phyloP scores from a whole-genome alignment of 2,113 vertebrate species.

The Larimichthys crocea region DNA sequence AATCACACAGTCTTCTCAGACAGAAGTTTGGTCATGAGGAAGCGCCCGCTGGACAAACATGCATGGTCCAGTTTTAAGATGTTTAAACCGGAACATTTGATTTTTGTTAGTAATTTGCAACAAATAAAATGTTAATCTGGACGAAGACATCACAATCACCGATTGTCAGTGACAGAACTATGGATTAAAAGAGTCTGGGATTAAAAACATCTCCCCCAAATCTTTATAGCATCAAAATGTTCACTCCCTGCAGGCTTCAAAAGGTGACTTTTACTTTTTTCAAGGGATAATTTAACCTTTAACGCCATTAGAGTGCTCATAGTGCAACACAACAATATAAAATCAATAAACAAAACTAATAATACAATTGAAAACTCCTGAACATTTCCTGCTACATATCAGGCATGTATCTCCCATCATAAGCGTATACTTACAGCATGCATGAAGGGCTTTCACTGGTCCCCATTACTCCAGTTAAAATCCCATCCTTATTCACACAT shows the following conservation, averaged over 20 bases:
- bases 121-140: background rate
- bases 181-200: background rate
- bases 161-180: constrained; percentile 18
- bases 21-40: constrained; percentile 18
- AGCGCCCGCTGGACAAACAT: background rate
- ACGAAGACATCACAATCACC: constrained; percentile 1
- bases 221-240: background rate
- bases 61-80: background rate
- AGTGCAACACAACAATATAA: constrained; percentile 51
- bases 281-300: background rate
- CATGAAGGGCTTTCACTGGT: constrained; percentile 50
- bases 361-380: background rate
- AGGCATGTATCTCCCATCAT: constrained; percentile 34
- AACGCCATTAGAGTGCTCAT: constrained; percentile 26
- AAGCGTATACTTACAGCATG: constrained; percentile 61
- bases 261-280: background rate
- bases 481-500: constrained; percentile 47
- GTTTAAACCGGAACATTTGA: background rate
- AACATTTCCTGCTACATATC: constrained; percentile 59
- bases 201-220: background rate
- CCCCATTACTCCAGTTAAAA: constrained; percentile 54
- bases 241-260: background rate
- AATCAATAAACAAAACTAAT: constrained; percentile 41
- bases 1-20: background rate
- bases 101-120: background rate